Conservation (phyloP, 1,140 invertebrate genomes). For the Ceratosolen solmsi region DNA sequence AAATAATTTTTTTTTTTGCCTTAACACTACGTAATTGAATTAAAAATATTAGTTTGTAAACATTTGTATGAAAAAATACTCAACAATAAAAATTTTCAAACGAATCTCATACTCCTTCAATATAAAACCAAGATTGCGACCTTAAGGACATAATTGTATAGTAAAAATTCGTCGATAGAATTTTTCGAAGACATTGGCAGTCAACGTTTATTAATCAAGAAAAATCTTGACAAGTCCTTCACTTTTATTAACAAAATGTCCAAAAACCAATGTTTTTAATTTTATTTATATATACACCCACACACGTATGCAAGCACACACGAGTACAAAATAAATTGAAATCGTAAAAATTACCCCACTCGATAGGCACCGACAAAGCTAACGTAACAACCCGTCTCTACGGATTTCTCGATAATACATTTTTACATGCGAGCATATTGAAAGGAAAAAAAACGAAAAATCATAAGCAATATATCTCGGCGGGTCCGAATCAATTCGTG, state of each 20-base stretch:
- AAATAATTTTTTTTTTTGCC: not conserved
- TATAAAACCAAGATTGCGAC: not conserved
- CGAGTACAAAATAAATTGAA: not conserved
- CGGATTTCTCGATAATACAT: conserved; percentile 1
- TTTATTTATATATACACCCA: not conserved
- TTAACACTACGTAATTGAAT: not conserved
- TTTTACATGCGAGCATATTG: not conserved
- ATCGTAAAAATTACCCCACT: not conserved
- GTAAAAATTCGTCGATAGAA: not conserved
- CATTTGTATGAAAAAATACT: not conserved
- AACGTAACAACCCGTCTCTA: not conserved
- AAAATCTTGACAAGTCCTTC: not conserved
- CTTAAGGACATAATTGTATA: not conserved
- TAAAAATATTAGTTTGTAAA: not conserved
- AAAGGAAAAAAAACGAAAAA: not conserved
- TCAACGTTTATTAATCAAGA: conserved; percentile 4
- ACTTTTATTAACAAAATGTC: conserved; percentile 9
- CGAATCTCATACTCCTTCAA: not conserved
- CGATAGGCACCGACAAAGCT: not conserved
- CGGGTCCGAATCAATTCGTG: not conserved
- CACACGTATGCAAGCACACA: not conserved
- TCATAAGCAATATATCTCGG: not conserved
- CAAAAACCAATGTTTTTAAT: conserved; percentile 5
- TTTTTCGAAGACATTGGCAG: not conserved
- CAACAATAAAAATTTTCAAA: conserved; percentile 7